Evolutionary conservation across 2,113 vertebrate species (phyloP), one percentile per base, ranked within the genome.

Genomic region (Sorex fumeus): DNA sequence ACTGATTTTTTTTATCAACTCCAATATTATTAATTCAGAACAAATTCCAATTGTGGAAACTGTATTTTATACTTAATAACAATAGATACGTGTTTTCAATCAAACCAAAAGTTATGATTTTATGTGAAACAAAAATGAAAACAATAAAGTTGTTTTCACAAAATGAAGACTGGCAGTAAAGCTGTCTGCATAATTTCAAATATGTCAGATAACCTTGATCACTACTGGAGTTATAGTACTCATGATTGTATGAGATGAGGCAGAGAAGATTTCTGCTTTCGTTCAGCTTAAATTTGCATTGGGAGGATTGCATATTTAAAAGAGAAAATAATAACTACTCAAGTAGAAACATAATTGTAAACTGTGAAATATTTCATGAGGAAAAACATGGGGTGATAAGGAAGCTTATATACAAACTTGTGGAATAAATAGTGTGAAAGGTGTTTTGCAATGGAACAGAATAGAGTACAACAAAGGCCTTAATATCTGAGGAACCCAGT

Each of bases 351-450:
- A 70, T 45, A 89, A 57, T 71, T 66, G 6, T 3, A 45, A 66
- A 34, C 32, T 67, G 2, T 47, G 66, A 45, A 84, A 40, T 82
- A 43, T 36, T 70, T 69, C 34, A 50, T 28, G 13, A 60, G 50
- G 70, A 91, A 78, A 84, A 95, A 45, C 28, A 13, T 11, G 62
- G 6, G 11, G 5, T 12, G 30, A 2, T n/a, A 16, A 34, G n/a
- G 81, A 28, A 82, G n/a, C 6, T 78, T 43, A 27, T 28, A 45
- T 74, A 1, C 30, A 71, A 70, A 74, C 10, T 16, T 47, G 27
- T 10, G 16, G 5, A 8, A 0, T 0, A 30, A 40, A 40, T 23
- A 2, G 4, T 30, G 15, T 2, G 8, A 1, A 57, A 57, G 30
- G 30, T 5, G 0, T 40, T 50, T 89, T 30, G 18, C 60, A 18